phyloP scores from a whole-genome alignment of 2,113 vertebrate species.

The Eulacestoma nigropectus region DNA sequence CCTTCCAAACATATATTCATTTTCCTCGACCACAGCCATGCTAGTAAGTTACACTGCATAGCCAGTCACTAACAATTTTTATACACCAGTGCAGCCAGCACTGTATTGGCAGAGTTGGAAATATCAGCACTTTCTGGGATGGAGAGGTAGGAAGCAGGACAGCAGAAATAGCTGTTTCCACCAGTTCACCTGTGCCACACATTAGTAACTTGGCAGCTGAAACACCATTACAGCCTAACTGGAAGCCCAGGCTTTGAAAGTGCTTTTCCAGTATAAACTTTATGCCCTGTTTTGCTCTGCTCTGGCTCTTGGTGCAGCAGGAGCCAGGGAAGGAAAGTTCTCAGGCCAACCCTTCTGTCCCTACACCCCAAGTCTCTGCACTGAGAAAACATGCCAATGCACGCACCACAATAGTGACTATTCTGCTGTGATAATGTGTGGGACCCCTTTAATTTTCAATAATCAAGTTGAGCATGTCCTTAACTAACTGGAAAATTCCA shows the following conservation, averaged over 20 bases:
- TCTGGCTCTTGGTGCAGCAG: accelerated
- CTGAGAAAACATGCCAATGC: accelerated
- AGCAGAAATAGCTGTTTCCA: background rate
- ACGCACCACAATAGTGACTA: background rate
- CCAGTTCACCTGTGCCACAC: accelerated
- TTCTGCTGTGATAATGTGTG: background rate
- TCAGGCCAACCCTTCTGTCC: background rate
- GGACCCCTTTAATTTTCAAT: background rate
- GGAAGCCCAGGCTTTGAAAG: background rate
- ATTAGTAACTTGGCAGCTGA: background rate
- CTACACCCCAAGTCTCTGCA: background rate
- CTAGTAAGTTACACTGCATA: background rate
- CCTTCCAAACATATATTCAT: background rate
- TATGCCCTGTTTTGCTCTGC: background rate
- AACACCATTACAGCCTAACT: background rate
- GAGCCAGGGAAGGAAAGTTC: background rate
- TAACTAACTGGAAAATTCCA: background rate
- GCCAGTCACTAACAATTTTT: background rate
- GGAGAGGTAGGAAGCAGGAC: background rate
- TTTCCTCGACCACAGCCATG: background rate
- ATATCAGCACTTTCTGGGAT: background rate
- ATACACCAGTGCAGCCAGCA: background rate
- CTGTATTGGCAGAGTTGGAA: background rate
- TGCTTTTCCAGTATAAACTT: background rate
- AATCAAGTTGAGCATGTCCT: background rate